Evolutionary conservation across 2,113 vertebrate species (phyloP).

Genomic region (Misgurnus anguillicaudatus): DNA sequence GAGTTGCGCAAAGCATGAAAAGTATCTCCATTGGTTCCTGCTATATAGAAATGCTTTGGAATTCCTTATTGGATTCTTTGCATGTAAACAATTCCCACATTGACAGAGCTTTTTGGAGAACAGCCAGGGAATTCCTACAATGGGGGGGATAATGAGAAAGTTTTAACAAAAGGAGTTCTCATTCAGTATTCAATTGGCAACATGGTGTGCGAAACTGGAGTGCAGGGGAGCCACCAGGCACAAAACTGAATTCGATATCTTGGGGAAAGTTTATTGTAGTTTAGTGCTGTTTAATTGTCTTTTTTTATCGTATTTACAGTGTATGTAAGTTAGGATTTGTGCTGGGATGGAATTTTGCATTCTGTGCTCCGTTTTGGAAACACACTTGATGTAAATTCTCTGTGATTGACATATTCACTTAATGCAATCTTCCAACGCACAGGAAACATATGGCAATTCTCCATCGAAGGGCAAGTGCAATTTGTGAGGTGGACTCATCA

Average conservation of each 20-base stretch:
- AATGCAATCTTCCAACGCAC: conserved; percentile 33
- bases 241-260: conserved; percentile 16
- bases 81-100: conserved; percentile 51
- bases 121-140: conserved; percentile 53
- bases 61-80: conserved; percentile 52
- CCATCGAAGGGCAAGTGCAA: conserved; percentile 47
- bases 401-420: conserved; percentile 29
- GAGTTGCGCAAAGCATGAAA: conserved; percentile 41
- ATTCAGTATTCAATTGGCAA: conserved; percentile 46
- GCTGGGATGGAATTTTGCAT: background rate
- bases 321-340: background rate
- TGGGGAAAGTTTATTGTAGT: background rate
- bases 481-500: conserved; percentile 56
- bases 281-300: background rate
- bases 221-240: background rate
- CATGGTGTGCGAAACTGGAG: conserved; percentile 11
- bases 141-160: conserved; percentile 46
- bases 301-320: background rate
- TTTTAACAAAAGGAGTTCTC: conserved; percentile 43
- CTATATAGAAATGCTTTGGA: conserved; percentile 42
- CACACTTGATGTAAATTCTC: conserved; percentile 12
- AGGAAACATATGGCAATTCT: conserved; percentile 40
- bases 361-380: background rate
- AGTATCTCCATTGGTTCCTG: conserved; percentile 43
- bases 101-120: conserved; percentile 47